Evolutionary conservation across 2,888 invertebrate genomes (phyloP).

Genomic region (Psylliodes chrysocephalus): DNA sequence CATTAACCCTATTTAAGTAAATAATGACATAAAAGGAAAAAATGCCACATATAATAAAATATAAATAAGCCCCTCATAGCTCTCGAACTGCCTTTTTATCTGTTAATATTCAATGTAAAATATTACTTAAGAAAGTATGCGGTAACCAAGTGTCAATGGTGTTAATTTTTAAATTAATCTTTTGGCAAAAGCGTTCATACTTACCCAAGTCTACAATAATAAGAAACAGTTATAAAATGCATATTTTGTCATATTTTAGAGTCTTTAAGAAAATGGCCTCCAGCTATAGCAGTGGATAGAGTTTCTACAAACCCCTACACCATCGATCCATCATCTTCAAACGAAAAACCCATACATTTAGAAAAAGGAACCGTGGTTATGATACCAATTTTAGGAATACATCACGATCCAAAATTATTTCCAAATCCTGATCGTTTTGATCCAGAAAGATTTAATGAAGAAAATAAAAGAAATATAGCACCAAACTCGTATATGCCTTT

Average conservation of each 20-base stretch:
- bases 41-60: too few relatives aligned
- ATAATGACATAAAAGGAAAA: too few relatives aligned
- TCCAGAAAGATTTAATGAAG: constrained; percentile 64
- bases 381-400: constrained; percentile 2
- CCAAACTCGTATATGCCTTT: constrained; percentile 60
- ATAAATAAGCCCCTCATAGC: too few relatives aligned
- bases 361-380: constrained; percentile 46
- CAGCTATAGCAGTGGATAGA: constrained; percentile 60
- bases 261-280: constrained; percentile 66
- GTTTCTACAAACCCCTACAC: constrained; percentile 65
- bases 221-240: too few relatives aligned
- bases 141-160: too few relatives aligned
- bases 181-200: too few relatives aligned
- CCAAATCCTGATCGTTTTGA: constrained; percentile 64
- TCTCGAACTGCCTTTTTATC: too few relatives aligned
- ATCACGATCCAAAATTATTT: not conserved
- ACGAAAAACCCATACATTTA: constrained; percentile 47
- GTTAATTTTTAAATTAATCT: too few relatives aligned
- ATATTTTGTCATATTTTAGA: constrained; percentile 67
- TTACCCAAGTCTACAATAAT: too few relatives aligned
- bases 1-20: too few relatives aligned
- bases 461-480: constrained; percentile 66
- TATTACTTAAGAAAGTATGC: too few relatives aligned
- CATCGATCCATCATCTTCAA: constrained; percentile 44
- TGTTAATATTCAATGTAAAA: too few relatives aligned